These are phyloP conservation scores for Potorous gilbertii DNA, from an alignment of 2,797 vertebrate genomes.

Conservation along the genomic window DNA sequence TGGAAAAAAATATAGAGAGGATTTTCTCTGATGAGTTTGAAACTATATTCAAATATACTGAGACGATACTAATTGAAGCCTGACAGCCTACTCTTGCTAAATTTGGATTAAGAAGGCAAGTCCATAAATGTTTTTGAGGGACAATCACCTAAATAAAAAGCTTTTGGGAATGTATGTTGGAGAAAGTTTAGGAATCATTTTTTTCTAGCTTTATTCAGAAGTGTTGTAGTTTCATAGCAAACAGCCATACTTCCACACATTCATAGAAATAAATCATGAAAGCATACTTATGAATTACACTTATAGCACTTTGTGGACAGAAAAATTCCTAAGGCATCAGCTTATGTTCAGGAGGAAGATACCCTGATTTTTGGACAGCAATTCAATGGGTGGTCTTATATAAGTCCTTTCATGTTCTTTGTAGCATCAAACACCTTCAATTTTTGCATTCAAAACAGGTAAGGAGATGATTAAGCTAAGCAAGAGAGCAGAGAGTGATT, in stretches of 20 bases:
- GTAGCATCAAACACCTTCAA: background rate
- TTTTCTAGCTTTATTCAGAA: conserved; percentile 27
- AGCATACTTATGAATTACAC: background rate
- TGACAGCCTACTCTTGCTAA: background rate
- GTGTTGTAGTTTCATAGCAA: background rate
- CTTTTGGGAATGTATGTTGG: background rate
- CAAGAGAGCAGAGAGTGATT: background rate
- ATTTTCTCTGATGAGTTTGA: background rate
- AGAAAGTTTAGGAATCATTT: background rate
- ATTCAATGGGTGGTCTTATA: background rate
- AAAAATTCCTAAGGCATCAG: background rate
- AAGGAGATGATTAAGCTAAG: background rate
- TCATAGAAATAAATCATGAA: conserved; percentile 8
- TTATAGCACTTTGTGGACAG: background rate
- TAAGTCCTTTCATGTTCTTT: conserved; percentile 28
- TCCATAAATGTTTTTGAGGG: background rate
- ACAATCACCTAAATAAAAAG: background rate
- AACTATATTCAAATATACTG: background rate
- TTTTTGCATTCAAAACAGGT: conserved; percentile 19
- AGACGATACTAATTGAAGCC: background rate
- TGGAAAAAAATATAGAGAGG: background rate
- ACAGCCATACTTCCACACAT: background rate
- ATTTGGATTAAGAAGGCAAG: background rate
- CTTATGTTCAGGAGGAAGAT: background rate
- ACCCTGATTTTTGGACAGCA: conserved; percentile 13